Conservation (phyloP, 1,140 invertebrate species). For the Polypedilum vanderplanki region DNA sequence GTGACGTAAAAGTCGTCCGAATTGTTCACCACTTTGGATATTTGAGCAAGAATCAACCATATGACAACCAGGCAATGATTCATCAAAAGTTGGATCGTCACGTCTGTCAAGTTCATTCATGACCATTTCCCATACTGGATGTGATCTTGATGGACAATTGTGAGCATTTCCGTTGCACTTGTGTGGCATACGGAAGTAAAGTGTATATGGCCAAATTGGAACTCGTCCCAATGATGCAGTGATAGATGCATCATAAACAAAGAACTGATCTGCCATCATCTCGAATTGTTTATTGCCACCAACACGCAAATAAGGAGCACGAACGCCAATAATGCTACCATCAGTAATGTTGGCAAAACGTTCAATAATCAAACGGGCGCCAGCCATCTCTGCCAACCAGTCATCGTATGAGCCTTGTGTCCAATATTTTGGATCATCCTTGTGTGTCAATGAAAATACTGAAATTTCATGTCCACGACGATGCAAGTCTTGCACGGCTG, state of each 20-base stretch:
- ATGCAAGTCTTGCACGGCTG: conserved; percentile 85
- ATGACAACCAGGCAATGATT: conserved; percentile 84
- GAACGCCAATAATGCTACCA: conserved; percentile 77
- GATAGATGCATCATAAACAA: conserved; percentile 90
- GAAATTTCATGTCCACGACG: conserved; percentile 88
- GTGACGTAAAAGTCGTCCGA: conserved; percentile 76
- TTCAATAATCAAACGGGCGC: conserved; percentile 78
- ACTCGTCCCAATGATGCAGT: conserved; percentile 80
- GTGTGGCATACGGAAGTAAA: conserved; percentile 92
- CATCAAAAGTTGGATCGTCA: conserved; percentile 85
- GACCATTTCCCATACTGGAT: conserved; percentile 92
- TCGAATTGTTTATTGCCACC: conserved; percentile 93
- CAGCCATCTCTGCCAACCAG: conserved; percentile 93
- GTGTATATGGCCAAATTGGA: conserved; percentile 91
- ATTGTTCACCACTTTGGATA: conserved; percentile 82
- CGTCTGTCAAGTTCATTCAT: conserved; percentile 90
- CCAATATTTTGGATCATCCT: conserved; percentile 86
- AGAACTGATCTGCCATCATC: conserved; percentile 93
- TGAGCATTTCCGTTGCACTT: conserved; percentile 90
- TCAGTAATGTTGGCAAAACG: conserved; percentile 88
- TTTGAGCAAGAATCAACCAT: conserved; percentile 92
- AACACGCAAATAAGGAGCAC: conserved; percentile 82
- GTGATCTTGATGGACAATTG: conserved; percentile 82
- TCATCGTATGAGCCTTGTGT: conserved; percentile 78
- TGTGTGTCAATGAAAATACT: conserved; percentile 88